Evolutionary conservation across 2,888 invertebrate species (phyloP).

Genomic region (Lasioglossum pauxillum): DNA sequence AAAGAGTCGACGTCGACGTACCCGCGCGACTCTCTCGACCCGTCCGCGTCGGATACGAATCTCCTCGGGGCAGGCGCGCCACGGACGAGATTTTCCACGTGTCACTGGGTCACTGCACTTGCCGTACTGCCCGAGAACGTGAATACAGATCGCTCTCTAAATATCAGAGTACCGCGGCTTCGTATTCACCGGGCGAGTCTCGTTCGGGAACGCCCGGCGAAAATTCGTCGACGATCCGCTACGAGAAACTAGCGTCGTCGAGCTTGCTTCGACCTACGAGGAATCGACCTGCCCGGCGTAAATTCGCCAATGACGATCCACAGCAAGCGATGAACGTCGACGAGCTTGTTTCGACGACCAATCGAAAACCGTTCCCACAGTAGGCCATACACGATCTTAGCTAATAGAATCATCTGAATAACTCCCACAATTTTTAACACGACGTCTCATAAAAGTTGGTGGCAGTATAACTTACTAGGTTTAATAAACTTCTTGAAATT

Average conservation of each 20-base stretch:
- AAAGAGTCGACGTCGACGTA: neutral
- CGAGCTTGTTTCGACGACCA: neutral
- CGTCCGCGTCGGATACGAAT: neutral
- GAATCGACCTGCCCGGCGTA: neutral
- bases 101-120: slow-evolving; percentile 67
- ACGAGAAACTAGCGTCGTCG: neutral
- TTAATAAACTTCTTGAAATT: neutral
- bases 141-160: slow-evolving; percentile 68
- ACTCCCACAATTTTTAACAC: neutral
- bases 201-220: neutral
- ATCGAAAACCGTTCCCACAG: neutral
- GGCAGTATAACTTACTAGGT: neutral
- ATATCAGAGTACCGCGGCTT: slow-evolving; percentile 61
- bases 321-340: neutral
- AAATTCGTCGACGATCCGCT: neutral
- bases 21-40: slow-evolving; percentile 27
- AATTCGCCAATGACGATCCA: neutral
- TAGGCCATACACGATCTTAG: neutral
- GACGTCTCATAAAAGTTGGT: neutral
- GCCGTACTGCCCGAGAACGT: slow-evolving; percentile 49
- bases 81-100: slow-evolving; percentile 60
- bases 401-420: neutral
- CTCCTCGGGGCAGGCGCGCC: slow-evolving; percentile 25
- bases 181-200: slow-evolving; percentile 28
- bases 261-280: neutral